A percentile compares a stretch with the other conserved stretches of the same genome.
phyloP scores from a whole-genome alignment of 2,888 invertebrate species.

The Lutraria lutraria region DNA sequence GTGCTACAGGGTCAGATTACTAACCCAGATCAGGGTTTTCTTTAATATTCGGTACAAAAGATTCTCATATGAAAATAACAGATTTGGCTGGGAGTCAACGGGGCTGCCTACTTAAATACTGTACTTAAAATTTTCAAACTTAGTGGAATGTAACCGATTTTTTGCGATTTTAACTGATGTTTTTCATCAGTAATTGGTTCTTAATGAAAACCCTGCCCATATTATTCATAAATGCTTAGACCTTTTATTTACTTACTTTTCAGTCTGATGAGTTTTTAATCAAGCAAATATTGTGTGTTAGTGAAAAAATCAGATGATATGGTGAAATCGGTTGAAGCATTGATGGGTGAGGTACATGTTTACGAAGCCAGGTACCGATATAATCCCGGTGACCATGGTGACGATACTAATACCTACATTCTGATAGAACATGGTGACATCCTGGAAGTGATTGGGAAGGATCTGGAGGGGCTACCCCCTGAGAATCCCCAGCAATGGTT shows the following conservation, averaged over 20 bases:
- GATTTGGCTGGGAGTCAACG: too few relatives aligned
- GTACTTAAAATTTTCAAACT: too few relatives aligned
- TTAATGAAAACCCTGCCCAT: too few relatives aligned
- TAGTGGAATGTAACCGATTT: too few relatives aligned
- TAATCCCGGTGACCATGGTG: constrained; percentile 72
- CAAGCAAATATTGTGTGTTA: background rate
- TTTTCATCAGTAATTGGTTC: too few relatives aligned
- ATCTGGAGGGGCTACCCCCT: constrained; percentile 50
- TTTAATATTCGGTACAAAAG: too few relatives aligned
- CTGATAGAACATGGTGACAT: constrained; percentile 74
- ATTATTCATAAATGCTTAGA: too few relatives aligned
- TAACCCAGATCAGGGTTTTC: too few relatives aligned
- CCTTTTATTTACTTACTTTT: background rate
- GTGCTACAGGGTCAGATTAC: too few relatives aligned
- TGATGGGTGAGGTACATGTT: constrained; percentile 69
- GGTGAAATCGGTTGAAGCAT: constrained; percentile 60
- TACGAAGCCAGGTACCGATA: constrained; percentile 74
- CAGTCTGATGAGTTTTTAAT: background rate
- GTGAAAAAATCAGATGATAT: constrained; percentile 24
- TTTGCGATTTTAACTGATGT: too few relatives aligned
- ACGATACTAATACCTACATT: constrained; percentile 70
- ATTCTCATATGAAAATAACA: too few relatives aligned
- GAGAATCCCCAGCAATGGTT: constrained; percentile 73
- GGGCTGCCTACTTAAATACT: too few relatives aligned
- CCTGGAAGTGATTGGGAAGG: constrained; percentile 69